Percentiles rank a stretch among this genome's conserved stretches.
Conservation (phyloP, 2,113 vertebrate species). For the Phrynocephalus versicolor region DNA sequence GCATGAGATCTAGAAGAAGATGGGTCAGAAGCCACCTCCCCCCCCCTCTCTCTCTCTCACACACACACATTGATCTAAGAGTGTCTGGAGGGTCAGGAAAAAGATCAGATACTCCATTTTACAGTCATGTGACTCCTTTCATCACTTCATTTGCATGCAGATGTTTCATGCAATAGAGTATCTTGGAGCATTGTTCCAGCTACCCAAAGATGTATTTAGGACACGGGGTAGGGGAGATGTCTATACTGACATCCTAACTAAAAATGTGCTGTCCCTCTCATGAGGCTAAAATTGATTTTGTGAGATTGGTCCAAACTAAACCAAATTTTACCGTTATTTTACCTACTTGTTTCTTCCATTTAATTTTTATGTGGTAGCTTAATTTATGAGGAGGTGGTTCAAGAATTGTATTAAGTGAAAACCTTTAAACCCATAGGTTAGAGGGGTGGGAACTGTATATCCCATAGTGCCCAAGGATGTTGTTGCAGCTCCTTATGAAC, state of each 20-base stretch:
- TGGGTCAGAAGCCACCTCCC: not conserved
- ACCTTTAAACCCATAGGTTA: constrained; percentile 24
- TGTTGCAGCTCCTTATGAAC: too few species aligned
- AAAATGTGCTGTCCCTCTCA: not conserved
- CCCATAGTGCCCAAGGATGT: too few species aligned
- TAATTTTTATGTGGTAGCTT: not conserved
- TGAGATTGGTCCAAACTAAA: not conserved
- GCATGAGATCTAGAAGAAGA: not conserved
- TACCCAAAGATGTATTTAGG: not conserved
- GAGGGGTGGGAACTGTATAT: not conserved
- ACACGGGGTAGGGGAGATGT: not conserved
- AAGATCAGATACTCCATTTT: not conserved
- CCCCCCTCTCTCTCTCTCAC: too few species aligned
- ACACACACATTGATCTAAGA: not conserved
- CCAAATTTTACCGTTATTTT: not conserved
- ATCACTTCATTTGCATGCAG: not conserved
- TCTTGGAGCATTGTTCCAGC: not conserved
- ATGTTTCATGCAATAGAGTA: not conserved
- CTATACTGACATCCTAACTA: not conserved
- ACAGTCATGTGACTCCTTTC: not conserved
- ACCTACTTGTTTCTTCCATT: not conserved
- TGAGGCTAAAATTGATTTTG: not conserved
- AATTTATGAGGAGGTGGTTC: not conserved
- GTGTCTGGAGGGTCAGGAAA: not conserved
- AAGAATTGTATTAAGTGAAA: not conserved